Percentiles rank a stretch among this genome's conserved stretches.
Conservation (phyloP, 1,140 invertebrate species). For the Eriosoma lanigerum region DNA sequence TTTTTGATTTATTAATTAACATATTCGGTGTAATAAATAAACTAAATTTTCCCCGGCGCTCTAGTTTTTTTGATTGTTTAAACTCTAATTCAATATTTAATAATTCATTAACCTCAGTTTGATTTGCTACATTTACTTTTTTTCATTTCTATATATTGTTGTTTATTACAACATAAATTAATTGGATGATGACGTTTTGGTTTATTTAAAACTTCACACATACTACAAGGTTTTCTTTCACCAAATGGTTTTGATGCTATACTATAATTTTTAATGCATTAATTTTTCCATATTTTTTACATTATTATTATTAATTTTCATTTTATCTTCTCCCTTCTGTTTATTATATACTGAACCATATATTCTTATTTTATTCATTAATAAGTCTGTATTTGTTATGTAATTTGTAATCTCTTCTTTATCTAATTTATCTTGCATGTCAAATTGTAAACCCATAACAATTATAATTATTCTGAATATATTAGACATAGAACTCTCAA, state of each 20-base stretch:
- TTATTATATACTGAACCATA: background rate
- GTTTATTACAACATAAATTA: background rate
- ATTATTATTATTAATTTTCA: background rate
- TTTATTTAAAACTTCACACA: background rate
- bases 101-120: constrained; percentile 7
- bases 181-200: background rate
- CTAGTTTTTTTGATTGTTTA: background rate
- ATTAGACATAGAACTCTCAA: background rate
- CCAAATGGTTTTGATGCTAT: background rate
- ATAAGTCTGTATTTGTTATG: background rate
- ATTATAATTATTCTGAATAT: background rate
- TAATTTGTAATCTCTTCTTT: constrained; percentile 4
- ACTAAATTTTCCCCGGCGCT: background rate
- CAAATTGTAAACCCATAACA: background rate
- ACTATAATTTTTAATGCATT: background rate
- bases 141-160: background rate
- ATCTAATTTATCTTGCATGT: constrained; percentile 17
- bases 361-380: constrained; percentile 8
- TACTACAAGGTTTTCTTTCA: background rate
- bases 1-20: background rate
- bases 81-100: background rate
- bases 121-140: too few relatives aligned
- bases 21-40: background rate
- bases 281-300: background rate
- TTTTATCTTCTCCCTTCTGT: background rate